Base-by-base conservation (phyloP, 2,888 invertebrate genomes). In the Ophonus ardosiacus region DNA sequence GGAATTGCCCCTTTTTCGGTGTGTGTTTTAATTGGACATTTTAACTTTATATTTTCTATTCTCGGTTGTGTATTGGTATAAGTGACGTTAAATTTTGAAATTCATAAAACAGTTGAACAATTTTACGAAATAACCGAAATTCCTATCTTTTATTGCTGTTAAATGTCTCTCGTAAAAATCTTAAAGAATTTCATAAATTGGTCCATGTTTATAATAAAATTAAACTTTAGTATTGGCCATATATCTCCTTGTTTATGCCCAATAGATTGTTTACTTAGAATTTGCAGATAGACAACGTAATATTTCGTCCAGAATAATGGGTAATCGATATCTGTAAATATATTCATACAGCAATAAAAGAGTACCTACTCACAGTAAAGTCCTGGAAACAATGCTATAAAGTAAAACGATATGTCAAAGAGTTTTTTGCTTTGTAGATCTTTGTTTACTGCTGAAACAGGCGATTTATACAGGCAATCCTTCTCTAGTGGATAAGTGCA, bases 381-480 rank as follows among this genome's bases (percentile, higher is more conserved):
- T 68, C 68, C n/a, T 38, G 31, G 68, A 68, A 68, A 68, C 68
- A 68, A 68, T 24, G 24, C 24, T 24, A 13, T 13, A 38, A 31
- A 68, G 68, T 15, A 68, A 38, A 38, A 68, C 15, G 31, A 68
- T 68, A 68, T 68, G 38, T 68, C 68, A 63, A 63, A 63, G 21
- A 68, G 31, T 68, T 68, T 68, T 63, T 68, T 68, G 38, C 0
- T 24, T 24, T 68, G 31, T 40, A 68, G 15, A 38, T 68, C 68
- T 68, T 68, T 68, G 68, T 68, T 68, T 68, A 31, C 24, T 68
- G 40, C 40, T 43, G 13, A 43, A 43, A 13, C 43, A 74, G 43
- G 43, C 43, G 68, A 74, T 74, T 74, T 74, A 74, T 74, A 74
- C 71, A 74, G 71, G 40, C 17, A 74, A 43, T 74, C 8, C 43